Evolutionary conservation across 37 sponge, comb jelly and placozoan species (phyloP).

Genomic region (Diacarnus erythraeanus): DNA sequence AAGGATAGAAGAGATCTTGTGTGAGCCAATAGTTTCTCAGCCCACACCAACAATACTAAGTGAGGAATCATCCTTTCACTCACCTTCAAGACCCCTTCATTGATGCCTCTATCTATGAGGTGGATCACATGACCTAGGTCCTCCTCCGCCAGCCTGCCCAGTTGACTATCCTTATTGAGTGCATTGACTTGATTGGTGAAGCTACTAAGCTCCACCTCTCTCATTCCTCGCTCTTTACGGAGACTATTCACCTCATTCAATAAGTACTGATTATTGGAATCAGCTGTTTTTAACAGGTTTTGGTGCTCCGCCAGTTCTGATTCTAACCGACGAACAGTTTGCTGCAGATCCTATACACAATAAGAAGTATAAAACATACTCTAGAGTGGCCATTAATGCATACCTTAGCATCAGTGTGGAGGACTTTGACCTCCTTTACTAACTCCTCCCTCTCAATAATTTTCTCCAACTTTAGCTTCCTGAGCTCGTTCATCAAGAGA

Average conservation of each 20-base stretch:
- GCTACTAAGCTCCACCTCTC: background rate
- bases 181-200: background rate
- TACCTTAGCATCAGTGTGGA: background rate
- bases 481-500: background rate
- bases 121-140: conserved; percentile 18
- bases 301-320: background rate
- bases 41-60: background rate
- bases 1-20: background rate
- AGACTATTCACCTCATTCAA: background rate
- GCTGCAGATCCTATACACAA: background rate
- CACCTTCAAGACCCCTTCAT: conserved; percentile 8
- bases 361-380: background rate
- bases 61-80: too few relatives aligned
- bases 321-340: background rate
- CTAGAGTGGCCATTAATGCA: background rate
- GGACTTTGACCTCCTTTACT: background rate
- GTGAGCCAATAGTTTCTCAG: background rate
- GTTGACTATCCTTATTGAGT: background rate
- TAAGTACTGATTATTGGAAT: background rate
- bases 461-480: background rate
- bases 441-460: background rate
- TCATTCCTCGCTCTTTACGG: background rate
- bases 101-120: conserved; percentile 1
- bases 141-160: background rate
- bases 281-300: background rate